phyloP scores from a whole-genome alignment of 2,797 vertebrate genomes.

The Malurus leucopterus region DNA sequence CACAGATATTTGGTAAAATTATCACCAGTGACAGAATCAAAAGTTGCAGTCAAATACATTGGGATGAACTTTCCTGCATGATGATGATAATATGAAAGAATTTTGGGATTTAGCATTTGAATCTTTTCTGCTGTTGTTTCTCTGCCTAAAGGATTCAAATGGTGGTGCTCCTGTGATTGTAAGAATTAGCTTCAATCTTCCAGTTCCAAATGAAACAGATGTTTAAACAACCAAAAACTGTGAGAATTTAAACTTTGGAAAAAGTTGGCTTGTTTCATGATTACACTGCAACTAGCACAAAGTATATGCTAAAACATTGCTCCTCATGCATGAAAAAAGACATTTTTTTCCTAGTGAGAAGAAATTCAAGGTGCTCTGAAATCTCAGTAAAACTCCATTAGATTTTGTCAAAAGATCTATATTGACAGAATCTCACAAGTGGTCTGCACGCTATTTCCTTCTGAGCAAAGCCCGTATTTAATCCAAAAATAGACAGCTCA shows the following conservation, averaged over 20 bases:
- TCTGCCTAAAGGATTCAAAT: neutral
- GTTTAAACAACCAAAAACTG: neutral
- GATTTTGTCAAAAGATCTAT: neutral
- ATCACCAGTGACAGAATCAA: neutral
- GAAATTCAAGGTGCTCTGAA: constrained; percentile 18
- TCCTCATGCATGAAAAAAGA: neutral
- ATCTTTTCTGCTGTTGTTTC: neutral
- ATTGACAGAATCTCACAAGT: neutral
- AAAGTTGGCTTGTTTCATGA: neutral
- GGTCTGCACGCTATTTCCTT: neutral
- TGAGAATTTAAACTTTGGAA: neutral
- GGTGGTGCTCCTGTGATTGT: neutral
- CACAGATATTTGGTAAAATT: neutral
- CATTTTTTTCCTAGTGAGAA: neutral
- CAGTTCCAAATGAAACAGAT: neutral
- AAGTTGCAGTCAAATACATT: neutral
- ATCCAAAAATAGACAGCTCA: neutral
- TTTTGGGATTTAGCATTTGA: neutral
- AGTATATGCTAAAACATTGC: neutral
- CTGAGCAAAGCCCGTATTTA: neutral
- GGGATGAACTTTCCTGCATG: neutral
- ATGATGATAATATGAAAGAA: neutral
- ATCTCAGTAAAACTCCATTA: neutral
- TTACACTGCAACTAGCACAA: neutral
- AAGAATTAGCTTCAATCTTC: neutral